Evolutionary conservation across 1,140 invertebrate species (phyloP).

Genomic region (Onthophagus taurus): DNA sequence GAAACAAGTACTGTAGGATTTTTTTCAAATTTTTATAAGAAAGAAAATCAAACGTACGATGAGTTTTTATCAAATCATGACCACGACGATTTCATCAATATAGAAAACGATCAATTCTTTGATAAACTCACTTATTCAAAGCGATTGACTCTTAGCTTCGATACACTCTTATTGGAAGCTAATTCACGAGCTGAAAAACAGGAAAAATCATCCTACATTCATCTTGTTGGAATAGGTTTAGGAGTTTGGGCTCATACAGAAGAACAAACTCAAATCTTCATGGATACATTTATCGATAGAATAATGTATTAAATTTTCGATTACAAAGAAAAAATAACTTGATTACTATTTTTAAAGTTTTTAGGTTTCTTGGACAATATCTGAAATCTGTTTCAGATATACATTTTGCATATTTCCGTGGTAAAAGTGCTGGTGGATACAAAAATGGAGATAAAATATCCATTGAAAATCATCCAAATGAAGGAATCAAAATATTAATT

Average conservation of each 20-base stretch:
- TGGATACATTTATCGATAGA: conserved; percentile 39
- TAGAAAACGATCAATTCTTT: conserved; percentile 21
- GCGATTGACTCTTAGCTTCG: conserved; percentile 29
- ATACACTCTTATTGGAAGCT: conserved; percentile 30
- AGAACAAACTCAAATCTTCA: conserved; percentile 40
- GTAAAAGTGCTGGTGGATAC: conserved; percentile 19
- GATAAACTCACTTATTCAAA: conserved; percentile 31
- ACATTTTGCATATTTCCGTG: conserved; percentile 39
- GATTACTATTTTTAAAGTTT: neutral
- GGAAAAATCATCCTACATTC: conserved; percentile 28
- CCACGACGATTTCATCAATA: conserved; percentile 6
- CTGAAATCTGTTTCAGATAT: conserved; percentile 39
- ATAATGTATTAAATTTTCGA: conserved; percentile 24
- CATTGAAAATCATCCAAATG: conserved; percentile 24
- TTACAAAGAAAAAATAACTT: neutral
- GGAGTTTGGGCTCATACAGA: conserved; percentile 42
- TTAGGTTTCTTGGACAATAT: conserved; percentile 16
- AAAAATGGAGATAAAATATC: conserved; percentile 18
- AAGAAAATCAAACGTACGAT: conserved; percentile 19
- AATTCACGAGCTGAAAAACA: conserved; percentile 26
- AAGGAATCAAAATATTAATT: conserved; percentile 40
- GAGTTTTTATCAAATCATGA: conserved; percentile 9
- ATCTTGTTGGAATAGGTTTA: conserved; percentile 40
- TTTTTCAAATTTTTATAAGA: conserved; percentile 28
- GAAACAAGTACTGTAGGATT: conserved; percentile 35